A percentile compares a stretch with the other conserved stretches of the same genome.
Conservation (phyloP, 37 sponge, comb jelly and placozoan genomes). For the Eunapius fragilis region DNA sequence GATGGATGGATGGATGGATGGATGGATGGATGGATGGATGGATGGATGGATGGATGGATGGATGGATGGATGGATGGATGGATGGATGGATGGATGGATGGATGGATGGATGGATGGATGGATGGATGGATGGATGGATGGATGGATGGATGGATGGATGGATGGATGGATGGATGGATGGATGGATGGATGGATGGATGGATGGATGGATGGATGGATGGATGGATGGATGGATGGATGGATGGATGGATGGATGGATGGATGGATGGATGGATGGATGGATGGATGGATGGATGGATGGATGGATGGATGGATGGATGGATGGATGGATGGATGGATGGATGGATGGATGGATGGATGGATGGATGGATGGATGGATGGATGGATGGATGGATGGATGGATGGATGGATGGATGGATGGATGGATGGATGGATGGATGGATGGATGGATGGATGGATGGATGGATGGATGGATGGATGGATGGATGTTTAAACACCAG, state of each 20-base stretch:
- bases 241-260: background rate
- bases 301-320: background rate
- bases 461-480: background rate
- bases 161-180: background rate
- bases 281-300: background rate
- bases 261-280: background rate
- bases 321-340: background rate
- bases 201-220: background rate
- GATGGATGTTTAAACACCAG: too few species aligned
- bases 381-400: background rate
- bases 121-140: background rate
- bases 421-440: background rate
- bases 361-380: background rate
- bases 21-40: background rate
- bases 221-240: background rate
- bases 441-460: background rate
- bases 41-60: background rate
- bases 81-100: background rate
- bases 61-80: background rate
- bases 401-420: background rate
- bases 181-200: background rate
- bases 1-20: too few species aligned
- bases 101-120: background rate
- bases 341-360: background rate
- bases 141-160: background rate